Percentiles rank a stretch among this genome's conserved stretches.
Evolutionary conservation across 2,797 vertebrate genomes (phyloP).

Genomic region (Austrolebias charrua): DNA sequence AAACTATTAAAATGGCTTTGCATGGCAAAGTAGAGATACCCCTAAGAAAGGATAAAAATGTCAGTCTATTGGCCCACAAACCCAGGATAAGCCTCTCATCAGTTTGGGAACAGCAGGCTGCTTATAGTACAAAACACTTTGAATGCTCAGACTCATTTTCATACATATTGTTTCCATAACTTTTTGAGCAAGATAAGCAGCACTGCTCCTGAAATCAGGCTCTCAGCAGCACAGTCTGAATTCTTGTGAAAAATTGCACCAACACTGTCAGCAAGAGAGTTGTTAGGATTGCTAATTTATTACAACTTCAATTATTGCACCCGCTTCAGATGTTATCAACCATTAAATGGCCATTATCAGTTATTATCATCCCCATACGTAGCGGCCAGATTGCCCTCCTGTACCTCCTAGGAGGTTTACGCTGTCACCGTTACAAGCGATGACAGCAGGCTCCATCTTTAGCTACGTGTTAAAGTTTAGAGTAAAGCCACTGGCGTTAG

Average conservation of each 20-base stretch:
- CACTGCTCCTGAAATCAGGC: constrained; percentile 19
- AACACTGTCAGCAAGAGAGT: background rate
- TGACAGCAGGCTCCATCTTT: too few relatives aligned
- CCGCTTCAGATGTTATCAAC: too few relatives aligned
- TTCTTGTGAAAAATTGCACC: constrained; percentile 26
- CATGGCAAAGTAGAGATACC: constrained; percentile 64
- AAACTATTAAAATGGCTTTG: constrained; percentile 75
- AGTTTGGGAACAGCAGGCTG: constrained; percentile 68
- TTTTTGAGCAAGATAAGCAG: constrained; percentile 54
- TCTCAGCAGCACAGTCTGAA: constrained; percentile 14
- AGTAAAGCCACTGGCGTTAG: too few relatives aligned
- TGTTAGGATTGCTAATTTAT: too few relatives aligned
- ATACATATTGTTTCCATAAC: constrained; percentile 71
- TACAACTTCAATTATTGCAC: too few relatives aligned
- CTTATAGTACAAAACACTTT: constrained; percentile 65
- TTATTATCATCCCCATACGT: too few relatives aligned
- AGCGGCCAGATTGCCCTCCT: too few relatives aligned
- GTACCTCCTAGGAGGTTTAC: too few relatives aligned
- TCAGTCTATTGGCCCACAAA: constrained; percentile 64
- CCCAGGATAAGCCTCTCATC: constrained; percentile 79
- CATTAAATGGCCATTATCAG: too few relatives aligned
- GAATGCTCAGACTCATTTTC: constrained; percentile 69
- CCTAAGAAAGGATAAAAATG: constrained; percentile 56
- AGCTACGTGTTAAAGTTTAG: too few relatives aligned
- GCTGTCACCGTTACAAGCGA: too few relatives aligned